Percentiles rank a stretch among this genome's conserved stretches.
These are phyloP conservation scores for Malacoraja senta DNA, from an alignment of 2,797 vertebrate species.

Conservation along the genomic window DNA sequence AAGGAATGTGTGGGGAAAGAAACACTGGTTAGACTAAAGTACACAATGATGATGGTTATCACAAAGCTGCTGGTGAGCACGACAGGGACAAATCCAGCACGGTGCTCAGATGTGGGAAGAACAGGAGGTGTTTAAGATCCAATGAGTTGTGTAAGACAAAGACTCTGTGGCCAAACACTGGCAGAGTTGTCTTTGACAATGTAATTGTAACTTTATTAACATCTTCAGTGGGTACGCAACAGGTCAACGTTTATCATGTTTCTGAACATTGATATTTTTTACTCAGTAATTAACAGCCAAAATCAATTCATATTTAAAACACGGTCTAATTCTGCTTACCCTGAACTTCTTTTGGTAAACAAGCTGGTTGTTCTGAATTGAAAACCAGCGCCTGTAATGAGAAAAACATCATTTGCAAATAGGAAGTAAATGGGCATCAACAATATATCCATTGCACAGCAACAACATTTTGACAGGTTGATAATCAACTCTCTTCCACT, in stretches of 20 bases:
- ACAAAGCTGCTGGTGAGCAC: neutral
- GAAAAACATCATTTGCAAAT: conserved; percentile 41
- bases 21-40: neutral
- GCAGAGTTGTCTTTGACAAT: neutral
- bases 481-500: neutral
- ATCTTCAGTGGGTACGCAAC: neutral
- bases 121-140: too few relatives aligned
- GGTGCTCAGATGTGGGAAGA: neutral
- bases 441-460: neutral
- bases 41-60: neutral
- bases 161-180: neutral
- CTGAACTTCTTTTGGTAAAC: conserved; percentile 99
- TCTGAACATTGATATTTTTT: neutral
- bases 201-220: neutral
- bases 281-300: neutral
- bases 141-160: neutral
- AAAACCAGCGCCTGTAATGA: conserved; percentile 91
- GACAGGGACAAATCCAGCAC: neutral
- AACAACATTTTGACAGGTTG: neutral
- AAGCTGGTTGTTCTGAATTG: conserved; percentile 97
- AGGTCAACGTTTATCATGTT: neutral
- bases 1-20: neutral
- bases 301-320: neutral
- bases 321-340: conserved; percentile 59
- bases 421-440: neutral